Evolutionary conservation across 1,140 invertebrate species (phyloP), one percentile per base, ranked within the genome.

Genomic region (Phymastichus coffea): DNA sequence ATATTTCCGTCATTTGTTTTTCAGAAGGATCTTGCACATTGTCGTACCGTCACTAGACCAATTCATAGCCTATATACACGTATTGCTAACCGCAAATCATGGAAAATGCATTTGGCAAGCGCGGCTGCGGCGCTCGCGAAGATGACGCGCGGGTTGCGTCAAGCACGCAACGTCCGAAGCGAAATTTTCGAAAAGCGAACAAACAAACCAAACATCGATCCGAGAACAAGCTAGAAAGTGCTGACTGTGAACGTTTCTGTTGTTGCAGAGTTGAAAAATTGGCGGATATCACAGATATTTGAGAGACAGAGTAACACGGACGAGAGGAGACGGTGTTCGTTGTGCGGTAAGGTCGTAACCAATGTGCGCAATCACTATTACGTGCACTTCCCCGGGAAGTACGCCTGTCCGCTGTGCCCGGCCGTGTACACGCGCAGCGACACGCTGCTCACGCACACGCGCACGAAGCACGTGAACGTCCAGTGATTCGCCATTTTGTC

Each of bases 291-390:
- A 69, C 83, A 85, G 76, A 81, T 85, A 72, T 86, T 86, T 79
- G 84, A 85, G 75, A 81, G 84, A 72, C 81, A 85, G 63, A 85
- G 82, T 70, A 81, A 80, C 68, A 80, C 75, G 77, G 83, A 85
- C 75, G 85, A 86, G 76, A 79, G 83, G 72, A 81, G 83, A 72
- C 78, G 84, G 67, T 86, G 85, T 76, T 82, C 83, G 67, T 77
- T 86, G 69, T 86, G 85, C 73, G 84, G 85, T 70, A 86, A 86
- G 80, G 83, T 86, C 68, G 84, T 86, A 61, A 85, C 84, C 69
- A 85, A 86, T 76, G 84, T 85, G 65, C 78, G 85, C 64, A 86
- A 86, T 78, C 85, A 86, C 72, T 86, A 86, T 80, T 85, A 86
- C 74, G 85, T 86, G 57, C 85, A 86, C 75, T 86, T 84, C 69